phyloP scores from a whole-genome alignment of 2,888 invertebrate species.

The Melanophora roralis region DNA sequence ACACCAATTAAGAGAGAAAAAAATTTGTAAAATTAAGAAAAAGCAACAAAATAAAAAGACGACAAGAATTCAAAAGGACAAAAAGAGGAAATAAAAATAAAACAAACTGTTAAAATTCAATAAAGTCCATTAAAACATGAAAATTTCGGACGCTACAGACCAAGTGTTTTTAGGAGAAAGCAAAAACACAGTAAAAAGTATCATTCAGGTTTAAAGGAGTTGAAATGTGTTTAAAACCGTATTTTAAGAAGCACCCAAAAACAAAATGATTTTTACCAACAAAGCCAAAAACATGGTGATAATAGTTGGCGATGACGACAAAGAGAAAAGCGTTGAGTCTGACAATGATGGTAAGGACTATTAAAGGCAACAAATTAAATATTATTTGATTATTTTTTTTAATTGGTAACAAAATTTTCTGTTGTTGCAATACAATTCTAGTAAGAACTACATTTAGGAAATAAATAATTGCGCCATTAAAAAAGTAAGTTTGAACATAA shows the following conservation, averaged over 20 bases:
- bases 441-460: too few relatives aligned
- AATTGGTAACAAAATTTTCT: too few relatives aligned
- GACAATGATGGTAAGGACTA: conserved; percentile 35
- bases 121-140: background rate
- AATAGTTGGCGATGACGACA: conserved; percentile 27
- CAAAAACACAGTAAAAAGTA: conserved; percentile 19
- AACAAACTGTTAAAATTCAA: background rate
- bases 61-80: background rate
- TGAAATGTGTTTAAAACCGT: conserved; percentile 5
- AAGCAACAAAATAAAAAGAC: background rate
- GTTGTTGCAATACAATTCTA: too few relatives aligned
- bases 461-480: too few relatives aligned
- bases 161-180: background rate
- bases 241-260: conserved; percentile 31
- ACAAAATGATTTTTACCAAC: conserved; percentile 12
- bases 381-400: background rate
- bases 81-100: background rate
- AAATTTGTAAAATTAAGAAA: conserved; percentile 18
- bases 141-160: background rate
- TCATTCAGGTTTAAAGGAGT: conserved; percentile 14
- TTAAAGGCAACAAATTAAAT: background rate
- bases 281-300: conserved; percentile 31
- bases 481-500: too few relatives aligned
- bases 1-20: conserved; percentile 55
- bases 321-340: background rate